A percentile compares a stretch with the other conserved stretches of the same genome.
Conservation (phyloP, 2,888 invertebrate species). For the Sialis fuliginosa region DNA sequence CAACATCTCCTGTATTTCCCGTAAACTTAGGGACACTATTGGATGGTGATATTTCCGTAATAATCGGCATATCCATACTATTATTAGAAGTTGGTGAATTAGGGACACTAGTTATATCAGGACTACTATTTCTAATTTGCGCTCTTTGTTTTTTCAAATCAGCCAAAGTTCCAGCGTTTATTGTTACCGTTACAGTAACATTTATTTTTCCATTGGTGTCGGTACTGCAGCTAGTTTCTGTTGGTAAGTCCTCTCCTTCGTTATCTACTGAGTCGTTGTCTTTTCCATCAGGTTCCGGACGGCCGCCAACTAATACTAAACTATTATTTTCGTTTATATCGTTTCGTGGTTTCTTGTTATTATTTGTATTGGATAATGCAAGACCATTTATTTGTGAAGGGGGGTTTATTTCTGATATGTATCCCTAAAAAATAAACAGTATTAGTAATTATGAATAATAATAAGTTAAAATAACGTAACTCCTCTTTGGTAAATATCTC, state of each 20-base stretch:
- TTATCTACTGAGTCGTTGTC: conserved; percentile 55
- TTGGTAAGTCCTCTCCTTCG: conserved; percentile 34
- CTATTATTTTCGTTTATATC: not conserved
- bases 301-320: conserved; percentile 28
- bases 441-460: not conserved
- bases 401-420: not conserved
- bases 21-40: conserved; percentile 41
- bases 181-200: conserved; percentile 67
- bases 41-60: conserved; percentile 19
- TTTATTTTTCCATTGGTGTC: conserved; percentile 75
- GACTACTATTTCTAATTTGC: conserved; percentile 53
- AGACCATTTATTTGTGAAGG: not conserved
- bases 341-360: no score
- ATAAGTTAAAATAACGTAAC: not conserved
- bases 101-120: conserved; percentile 22
- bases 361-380: not conserved
- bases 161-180: conserved; percentile 68
- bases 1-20: conserved; percentile 61
- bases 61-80: conserved; percentile 21
- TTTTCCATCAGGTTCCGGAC: conserved; percentile 65
- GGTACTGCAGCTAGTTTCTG: conserved; percentile 39
- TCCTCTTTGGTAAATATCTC: not conserved
- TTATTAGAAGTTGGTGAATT: conserved; percentile 23
- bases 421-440: not conserved
- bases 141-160: conserved; percentile 87